Conservation (phyloP, 2,797 vertebrate species). For the Brachyrhaphis roseni region DNA sequence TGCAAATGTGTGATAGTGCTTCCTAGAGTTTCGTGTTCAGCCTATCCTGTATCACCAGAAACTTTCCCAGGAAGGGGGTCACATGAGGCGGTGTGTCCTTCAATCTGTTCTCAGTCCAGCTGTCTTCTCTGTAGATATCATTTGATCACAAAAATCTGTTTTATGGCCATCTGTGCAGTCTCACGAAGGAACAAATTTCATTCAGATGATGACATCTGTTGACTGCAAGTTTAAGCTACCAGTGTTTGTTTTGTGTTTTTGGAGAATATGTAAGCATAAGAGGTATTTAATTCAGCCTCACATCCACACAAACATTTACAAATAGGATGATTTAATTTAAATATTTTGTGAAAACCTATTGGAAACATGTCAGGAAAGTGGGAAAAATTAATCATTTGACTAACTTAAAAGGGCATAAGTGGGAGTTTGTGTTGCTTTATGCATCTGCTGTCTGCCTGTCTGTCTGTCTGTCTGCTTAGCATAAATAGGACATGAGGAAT, state of each 20-base stretch:
- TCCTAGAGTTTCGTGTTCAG: conserved; percentile 27
- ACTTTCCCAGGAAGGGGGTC: conserved; percentile 7
- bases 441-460: conserved; percentile 42
- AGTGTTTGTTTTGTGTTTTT: conserved; percentile 21
- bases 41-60: conserved; percentile 20
- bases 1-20: conserved; percentile 26
- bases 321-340: conserved; percentile 33
- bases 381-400: conserved; percentile 39
- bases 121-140: conserved; percentile 4
- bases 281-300: conserved; percentile 23
- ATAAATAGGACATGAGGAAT: conserved; percentile 48
- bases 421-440: conserved; percentile 38
- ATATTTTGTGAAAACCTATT: conserved; percentile 40
- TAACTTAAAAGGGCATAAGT: conserved; percentile 20
- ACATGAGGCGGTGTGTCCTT: conserved; percentile 3
- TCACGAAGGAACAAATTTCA: conserved; percentile 22
- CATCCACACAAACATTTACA: conserved; percentile 25
- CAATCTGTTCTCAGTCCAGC: conserved; percentile 13
- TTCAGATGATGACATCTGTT: conserved; percentile 11
- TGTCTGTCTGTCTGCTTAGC: conserved; percentile 36
- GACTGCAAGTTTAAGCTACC: neutral
- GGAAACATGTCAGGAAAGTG: conserved; percentile 39
- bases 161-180: conserved; percentile 9
- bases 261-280: conserved; percentile 27
- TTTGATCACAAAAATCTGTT: conserved; percentile 8